Conservation (phyloP, 2,113 vertebrate species). For the Engraulis encrasicolus region DNA sequence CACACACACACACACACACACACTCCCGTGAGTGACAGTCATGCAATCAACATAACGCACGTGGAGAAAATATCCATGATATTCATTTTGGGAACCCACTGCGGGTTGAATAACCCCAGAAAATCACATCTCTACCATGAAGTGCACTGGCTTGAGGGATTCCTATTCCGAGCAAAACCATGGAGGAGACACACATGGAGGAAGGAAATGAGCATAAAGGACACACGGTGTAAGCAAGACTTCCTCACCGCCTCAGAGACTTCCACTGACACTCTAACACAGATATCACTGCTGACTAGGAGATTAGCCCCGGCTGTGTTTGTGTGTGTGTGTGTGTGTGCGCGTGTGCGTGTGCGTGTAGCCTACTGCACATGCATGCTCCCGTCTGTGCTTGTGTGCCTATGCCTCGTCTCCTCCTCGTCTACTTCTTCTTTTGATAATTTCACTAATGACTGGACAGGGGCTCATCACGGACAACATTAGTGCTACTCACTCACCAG, state of each 20-base stretch:
- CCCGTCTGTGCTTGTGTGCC: background rate
- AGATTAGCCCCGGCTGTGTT: fast-evolving
- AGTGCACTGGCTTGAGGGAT: too few relatives aligned
- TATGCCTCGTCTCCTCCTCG: too few relatives aligned
- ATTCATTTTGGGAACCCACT: too few relatives aligned
- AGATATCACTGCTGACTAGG: background rate
- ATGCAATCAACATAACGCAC: too few relatives aligned
- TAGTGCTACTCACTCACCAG: background rate
- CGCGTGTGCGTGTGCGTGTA: background rate
- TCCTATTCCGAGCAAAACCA: too few relatives aligned
- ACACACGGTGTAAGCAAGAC: background rate
- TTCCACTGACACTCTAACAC: background rate
- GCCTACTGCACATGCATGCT: background rate
- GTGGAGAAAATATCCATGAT: too few relatives aligned
- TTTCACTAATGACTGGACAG: background rate
- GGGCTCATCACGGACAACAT: background rate
- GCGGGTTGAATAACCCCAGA: too few relatives aligned
- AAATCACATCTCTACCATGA: too few relatives aligned
- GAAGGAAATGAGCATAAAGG: background rate
- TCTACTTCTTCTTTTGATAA: background rate
- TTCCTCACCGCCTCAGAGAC: background rate
- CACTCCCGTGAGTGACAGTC: too few relatives aligned
- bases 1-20: too few relatives aligned
- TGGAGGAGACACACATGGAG: background rate
- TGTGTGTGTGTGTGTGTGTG: background rate